phyloP scores from a whole-genome alignment of 1,140 invertebrate genomes.

The Nilaparvata lugens region DNA sequence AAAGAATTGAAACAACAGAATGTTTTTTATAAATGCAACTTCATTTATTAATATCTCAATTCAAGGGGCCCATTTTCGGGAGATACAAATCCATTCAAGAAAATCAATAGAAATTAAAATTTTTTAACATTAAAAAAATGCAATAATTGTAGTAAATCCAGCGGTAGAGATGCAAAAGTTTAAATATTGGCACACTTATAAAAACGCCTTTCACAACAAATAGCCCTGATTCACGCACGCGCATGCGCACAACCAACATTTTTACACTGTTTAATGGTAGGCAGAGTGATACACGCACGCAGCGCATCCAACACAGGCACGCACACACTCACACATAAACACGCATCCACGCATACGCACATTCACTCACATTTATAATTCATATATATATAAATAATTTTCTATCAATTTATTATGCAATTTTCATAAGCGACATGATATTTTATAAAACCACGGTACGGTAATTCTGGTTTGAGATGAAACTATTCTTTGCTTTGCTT shows the following conservation, averaged over 20 bases:
- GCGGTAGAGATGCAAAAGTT: constrained; percentile 15
- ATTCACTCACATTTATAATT: too few relatives aligned
- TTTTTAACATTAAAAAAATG: not conserved
- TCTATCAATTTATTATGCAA: too few relatives aligned
- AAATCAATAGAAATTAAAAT: constrained; percentile 18
- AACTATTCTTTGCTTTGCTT: too few relatives aligned
- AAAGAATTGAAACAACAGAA: constrained; percentile 11
- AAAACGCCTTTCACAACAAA: constrained; percentile 15
- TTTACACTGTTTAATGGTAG: not conserved
- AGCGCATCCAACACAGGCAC: too few relatives aligned
- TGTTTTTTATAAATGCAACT: constrained; percentile 22
- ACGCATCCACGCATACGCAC: too few relatives aligned
- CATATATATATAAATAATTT: too few relatives aligned
- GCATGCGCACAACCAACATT: constrained; percentile 10
- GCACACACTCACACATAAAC: too few relatives aligned
- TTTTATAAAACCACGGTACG: too few relatives aligned
- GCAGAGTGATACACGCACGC: too few relatives aligned
- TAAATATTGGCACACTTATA: constrained; percentile 23
- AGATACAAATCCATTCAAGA: constrained; percentile 17
- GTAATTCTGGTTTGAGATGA: too few relatives aligned
- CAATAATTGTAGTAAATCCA: constrained; percentile 15
- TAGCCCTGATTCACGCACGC: constrained; percentile 2
- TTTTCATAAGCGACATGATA: too few relatives aligned
- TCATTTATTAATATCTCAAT: constrained; percentile 22
- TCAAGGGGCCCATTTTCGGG: constrained; percentile 18